A percentile compares a stretch with the other conserved stretches of the same genome.
These are phyloP conservation scores for Sinopyrophorus schimmeli DNA, from an alignment of 2,888 invertebrate species.

Conservation along the genomic window DNA sequence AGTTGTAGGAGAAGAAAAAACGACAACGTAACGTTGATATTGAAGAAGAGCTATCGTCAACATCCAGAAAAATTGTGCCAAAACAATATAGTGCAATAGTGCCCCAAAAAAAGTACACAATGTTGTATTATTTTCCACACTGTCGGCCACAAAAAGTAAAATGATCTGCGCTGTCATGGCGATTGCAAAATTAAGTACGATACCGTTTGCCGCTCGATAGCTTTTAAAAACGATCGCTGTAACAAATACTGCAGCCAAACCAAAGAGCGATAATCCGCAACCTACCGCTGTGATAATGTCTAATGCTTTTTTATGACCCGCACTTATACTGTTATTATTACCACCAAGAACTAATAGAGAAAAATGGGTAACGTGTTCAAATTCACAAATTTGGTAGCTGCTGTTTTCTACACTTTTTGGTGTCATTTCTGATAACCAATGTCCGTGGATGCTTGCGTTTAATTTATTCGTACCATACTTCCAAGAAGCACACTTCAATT, in stretches of 20 bases:
- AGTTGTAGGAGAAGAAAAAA: constrained; percentile 61
- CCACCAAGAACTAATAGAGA: constrained; percentile 15
- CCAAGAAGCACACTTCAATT: constrained; percentile 57
- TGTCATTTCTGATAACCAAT: constrained; percentile 20
- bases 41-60: constrained; percentile 66
- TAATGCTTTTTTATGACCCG: constrained; percentile 14
- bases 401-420: constrained; percentile 39
- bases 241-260: constrained; percentile 54
- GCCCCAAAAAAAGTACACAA: constrained; percentile 62
- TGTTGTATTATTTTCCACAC: constrained; percentile 47
- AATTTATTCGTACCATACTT: constrained; percentile 54
- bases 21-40: constrained; percentile 64
- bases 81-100: constrained; percentile 63
- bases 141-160: constrained; percentile 50
- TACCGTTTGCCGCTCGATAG: constrained; percentile 63
- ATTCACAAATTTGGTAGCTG: constrained; percentile 32
- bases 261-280: constrained; percentile 56
- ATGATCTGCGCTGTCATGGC: constrained; percentile 56
- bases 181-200: constrained; percentile 55
- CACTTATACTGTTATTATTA: constrained; percentile 34
- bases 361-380: constrained; percentile 17
- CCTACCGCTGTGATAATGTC: constrained; percentile 54
- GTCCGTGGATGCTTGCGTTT: constrained; percentile 48
- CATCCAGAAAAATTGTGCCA: constrained; percentile 71
- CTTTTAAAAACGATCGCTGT: constrained; percentile 60